These are phyloP conservation scores for Achatina immaculata DNA, from an alignment of 1,140 invertebrate species.

Conservation along the genomic window DNA sequence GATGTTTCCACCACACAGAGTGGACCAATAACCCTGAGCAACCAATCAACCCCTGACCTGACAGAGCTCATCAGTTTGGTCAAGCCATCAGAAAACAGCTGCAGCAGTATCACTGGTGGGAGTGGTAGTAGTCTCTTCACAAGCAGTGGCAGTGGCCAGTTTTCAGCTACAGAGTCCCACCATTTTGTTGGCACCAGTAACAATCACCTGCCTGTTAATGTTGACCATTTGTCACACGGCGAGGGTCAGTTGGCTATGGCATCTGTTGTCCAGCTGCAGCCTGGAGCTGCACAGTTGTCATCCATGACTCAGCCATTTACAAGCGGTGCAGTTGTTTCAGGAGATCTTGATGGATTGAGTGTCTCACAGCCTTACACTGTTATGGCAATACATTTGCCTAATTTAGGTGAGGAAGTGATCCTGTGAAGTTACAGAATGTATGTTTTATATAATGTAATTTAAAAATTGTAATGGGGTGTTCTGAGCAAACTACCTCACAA, in stretches of 20 bases:
- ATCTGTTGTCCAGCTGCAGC: constrained; percentile 9
- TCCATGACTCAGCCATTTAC: constrained; percentile 8
- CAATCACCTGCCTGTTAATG: constrained; percentile 3
- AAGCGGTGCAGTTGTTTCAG: background rate
- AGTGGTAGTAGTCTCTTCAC: background rate
- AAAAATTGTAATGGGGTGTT: background rate
- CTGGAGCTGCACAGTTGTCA: background rate
- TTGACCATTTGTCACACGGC: background rate
- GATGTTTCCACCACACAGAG: background rate
- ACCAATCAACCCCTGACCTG: constrained; percentile 32
- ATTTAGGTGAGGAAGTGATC: constrained; percentile 19
- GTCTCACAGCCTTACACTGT: constrained; percentile 32
- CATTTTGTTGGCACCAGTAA: background rate
- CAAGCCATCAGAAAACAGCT: constrained; percentile 21
- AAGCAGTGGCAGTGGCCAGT: background rate
- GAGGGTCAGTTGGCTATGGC: background rate
- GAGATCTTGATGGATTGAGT: constrained; percentile 18
- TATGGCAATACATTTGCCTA: constrained; percentile 34
- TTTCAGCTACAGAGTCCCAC: background rate
- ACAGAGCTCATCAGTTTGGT: constrained; percentile 36
- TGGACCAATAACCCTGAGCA: constrained; percentile 20
- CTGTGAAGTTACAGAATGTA: background rate
- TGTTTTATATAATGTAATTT: background rate
- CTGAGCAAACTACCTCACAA: background rate
- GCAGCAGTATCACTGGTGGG: background rate